phyloP scores from a whole-genome alignment of 1,140 invertebrate genomes.

The Rhopalosiphum maidis region DNA sequence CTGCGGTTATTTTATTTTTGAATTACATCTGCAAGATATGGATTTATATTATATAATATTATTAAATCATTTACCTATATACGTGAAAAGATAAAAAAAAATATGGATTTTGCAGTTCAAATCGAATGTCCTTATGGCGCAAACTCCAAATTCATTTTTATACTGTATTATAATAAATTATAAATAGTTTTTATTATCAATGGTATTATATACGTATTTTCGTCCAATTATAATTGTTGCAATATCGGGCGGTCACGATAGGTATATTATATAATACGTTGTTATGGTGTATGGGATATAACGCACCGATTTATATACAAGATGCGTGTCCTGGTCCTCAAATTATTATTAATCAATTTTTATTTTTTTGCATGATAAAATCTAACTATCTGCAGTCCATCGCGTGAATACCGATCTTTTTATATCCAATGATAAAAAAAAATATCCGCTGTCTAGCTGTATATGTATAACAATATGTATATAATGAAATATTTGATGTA shows the following conservation, averaged over 20 bases:
- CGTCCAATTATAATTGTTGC: background rate
- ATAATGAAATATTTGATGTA: background rate
- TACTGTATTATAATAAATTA: background rate
- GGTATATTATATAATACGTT: too few relatives aligned
- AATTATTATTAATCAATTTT: background rate
- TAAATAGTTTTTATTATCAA: too few relatives aligned
- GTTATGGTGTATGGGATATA: background rate
- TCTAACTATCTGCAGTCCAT: background rate
- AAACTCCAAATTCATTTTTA: background rate
- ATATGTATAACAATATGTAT: background rate
- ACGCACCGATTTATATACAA: background rate
- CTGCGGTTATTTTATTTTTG: too few relatives aligned
- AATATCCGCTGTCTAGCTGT: background rate
- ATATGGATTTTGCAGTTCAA: background rate
- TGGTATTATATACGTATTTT: background rate
- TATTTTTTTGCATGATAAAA: background rate
- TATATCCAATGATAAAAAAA: background rate
- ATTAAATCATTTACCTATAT: background rate
- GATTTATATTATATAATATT: too few relatives aligned
- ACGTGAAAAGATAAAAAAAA: background rate
- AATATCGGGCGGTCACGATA: background rate
- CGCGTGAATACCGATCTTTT: background rate
- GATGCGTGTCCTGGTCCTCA: background rate
- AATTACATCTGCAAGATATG: too few relatives aligned
- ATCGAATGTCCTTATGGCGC: background rate